Evolutionary conservation across 2,888 invertebrate genomes (phyloP).

Genomic region (Tetragnatha montana): DNA sequence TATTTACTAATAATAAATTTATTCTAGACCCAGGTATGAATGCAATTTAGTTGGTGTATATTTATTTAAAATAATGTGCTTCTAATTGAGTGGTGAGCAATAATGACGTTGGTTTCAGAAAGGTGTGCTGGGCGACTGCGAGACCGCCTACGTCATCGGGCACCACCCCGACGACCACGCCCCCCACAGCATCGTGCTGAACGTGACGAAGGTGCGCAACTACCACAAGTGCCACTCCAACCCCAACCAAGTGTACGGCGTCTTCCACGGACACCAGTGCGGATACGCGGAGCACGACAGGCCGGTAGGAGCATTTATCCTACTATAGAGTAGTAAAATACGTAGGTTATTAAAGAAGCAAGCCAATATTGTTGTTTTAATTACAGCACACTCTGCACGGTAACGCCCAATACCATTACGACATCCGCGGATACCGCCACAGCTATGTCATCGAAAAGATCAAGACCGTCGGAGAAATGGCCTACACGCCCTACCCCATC

Average conservation of each 20-base stretch:
- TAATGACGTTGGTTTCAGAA: conserved; percentile 40
- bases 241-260: conserved; percentile 69
- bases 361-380: conserved; percentile 1
- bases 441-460: conserved; percentile 70
- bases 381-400: conserved; percentile 69
- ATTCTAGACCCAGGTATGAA: no score
- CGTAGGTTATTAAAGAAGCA: not conserved
- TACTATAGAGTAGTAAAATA: not conserved
- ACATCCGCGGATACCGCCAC: conserved; percentile 71
- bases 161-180: conserved; percentile 64
- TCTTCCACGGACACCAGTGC: conserved; percentile 66
- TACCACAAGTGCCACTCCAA: conserved; percentile 73
- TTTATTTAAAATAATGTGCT: no score
- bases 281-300: conserved; percentile 45
- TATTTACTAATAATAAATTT: no score
- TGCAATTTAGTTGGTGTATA: no score
- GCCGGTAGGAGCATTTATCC: conserved; percentile 34
- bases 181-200: conserved; percentile 71
- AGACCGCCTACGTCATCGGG: conserved; percentile 72
- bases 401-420: conserved; percentile 65
- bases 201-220: conserved; percentile 73
- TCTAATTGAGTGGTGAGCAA: not conserved
- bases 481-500: conserved; percentile 62
- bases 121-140: conserved; percentile 73
- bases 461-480: conserved; percentile 52